phyloP scores from a whole-genome alignment of 2,113 vertebrate species.

The Fregetta grallaria region DNA sequence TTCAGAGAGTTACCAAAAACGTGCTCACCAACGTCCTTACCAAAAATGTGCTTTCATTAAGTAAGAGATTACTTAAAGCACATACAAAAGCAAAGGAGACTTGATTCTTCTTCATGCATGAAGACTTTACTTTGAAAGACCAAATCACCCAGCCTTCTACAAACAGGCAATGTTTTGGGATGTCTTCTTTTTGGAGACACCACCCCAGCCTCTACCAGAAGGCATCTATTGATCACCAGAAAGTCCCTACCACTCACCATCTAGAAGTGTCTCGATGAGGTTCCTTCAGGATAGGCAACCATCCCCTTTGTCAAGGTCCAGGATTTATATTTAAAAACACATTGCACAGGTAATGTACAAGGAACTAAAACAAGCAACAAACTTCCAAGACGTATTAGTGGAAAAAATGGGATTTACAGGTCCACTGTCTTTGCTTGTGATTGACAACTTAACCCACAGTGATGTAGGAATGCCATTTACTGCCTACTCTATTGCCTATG shows the following conservation, averaged over 20 bases:
- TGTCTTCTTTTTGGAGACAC: not conserved
- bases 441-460: not conserved
- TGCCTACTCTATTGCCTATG: not conserved
- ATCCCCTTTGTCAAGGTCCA: not conserved
- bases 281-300: not conserved
- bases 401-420: not conserved
- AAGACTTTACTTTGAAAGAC: not conserved
- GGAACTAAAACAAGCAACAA: not conserved
- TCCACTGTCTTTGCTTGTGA: not conserved
- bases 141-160: not conserved
- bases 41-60: not conserved
- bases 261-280: not conserved
- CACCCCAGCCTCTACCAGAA: not conserved
- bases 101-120: not conserved
- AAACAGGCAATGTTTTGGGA: not conserved
- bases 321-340: not conserved
- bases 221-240: not conserved
- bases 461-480: not conserved
- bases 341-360: not conserved
- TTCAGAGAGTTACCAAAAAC: not conserved
- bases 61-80: not conserved
- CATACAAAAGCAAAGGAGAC: not conserved
- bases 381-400: not conserved
- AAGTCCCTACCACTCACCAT: not conserved
- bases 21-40: not conserved